These are phyloP conservation scores for Hyalella azteca DNA, from an alignment of 2,888 invertebrate genomes.

Conservation along the genomic window DNA sequence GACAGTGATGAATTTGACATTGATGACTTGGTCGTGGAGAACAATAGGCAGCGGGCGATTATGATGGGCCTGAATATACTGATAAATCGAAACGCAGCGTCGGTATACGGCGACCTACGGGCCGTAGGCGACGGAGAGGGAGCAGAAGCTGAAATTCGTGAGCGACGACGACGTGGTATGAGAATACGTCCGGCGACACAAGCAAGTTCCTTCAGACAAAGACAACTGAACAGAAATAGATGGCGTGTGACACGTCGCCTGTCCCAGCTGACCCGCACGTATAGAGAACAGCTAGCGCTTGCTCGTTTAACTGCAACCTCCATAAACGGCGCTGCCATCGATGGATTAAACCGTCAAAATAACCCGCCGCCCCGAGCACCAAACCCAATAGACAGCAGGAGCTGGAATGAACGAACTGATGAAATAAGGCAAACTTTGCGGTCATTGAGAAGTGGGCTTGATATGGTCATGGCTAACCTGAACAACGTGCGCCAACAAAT, in stretches of 20 bases:
- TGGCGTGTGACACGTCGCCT: background rate
- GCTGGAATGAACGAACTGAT: constrained; percentile 1
- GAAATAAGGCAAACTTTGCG: constrained; percentile 33
- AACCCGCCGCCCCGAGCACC: background rate
- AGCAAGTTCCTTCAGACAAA: background rate
- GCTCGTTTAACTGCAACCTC: background rate
- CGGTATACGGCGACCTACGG: background rate
- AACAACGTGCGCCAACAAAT: constrained; percentile 41
- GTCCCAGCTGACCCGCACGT: background rate
- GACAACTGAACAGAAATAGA: background rate
- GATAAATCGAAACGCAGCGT: background rate
- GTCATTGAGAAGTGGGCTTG: constrained; percentile 49
- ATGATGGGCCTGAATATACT: constrained; percentile 15
- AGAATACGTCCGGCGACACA: background rate
- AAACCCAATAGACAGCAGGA: background rate
- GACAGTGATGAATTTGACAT: constrained; percentile 22
- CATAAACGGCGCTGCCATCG: no score
- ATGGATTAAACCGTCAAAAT: no score
- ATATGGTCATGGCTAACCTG: constrained; percentile 45
- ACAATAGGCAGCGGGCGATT: constrained; percentile 40
- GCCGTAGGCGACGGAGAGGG: constrained; percentile 1
- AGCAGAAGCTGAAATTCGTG: background rate
- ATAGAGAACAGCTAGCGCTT: background rate
- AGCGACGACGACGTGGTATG: background rate
- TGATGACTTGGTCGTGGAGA: constrained; percentile 5